A percentile compares a stretch with the other conserved stretches of the same genome.
These are phyloP conservation scores for Drosophila chauvacae DNA, from an alignment of 1,140 invertebrate species.

Conservation along the genomic window DNA sequence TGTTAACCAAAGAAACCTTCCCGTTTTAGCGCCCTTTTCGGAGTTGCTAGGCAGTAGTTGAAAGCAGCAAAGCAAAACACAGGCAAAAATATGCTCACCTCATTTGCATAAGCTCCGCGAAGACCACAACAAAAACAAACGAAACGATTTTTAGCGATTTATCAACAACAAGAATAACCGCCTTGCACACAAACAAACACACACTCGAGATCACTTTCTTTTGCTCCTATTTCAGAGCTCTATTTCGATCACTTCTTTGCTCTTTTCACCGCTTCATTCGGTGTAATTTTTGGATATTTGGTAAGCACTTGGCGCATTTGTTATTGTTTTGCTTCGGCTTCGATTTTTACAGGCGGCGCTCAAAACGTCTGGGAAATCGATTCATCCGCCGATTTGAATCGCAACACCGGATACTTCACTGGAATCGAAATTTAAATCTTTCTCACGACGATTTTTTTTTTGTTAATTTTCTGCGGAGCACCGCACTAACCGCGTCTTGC, in stretches of 20 bases:
- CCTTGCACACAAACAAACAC: slow-evolving; percentile 14
- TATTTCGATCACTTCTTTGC: slow-evolving; percentile 30
- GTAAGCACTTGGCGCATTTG: slow-evolving; percentile 41
- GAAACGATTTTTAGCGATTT: slow-evolving; percentile 28
- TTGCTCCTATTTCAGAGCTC: slow-evolving; percentile 28
- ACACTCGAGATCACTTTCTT: slow-evolving; percentile 54
- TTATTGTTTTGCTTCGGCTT: slow-evolving; percentile 63
- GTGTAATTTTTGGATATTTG: slow-evolving; percentile 19
- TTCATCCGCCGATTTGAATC: background rate
- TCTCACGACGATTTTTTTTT: slow-evolving; percentile 12
- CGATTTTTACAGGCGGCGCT: slow-evolving; percentile 64
- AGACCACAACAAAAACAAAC: slow-evolving; percentile 55
- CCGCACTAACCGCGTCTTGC: slow-evolving; percentile 1
- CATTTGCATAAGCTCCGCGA: slow-evolving; percentile 75
- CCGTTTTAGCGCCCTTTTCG: slow-evolving; percentile 18
- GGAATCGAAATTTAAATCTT: background rate
- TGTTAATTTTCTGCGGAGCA: slow-evolving; percentile 1
- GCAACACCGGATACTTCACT: background rate
- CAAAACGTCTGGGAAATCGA: slow-evolving; percentile 27
- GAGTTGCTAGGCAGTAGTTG: slow-evolving; percentile 40
- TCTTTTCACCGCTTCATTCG: too few relatives aligned
- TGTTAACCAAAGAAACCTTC: slow-evolving; percentile 38
- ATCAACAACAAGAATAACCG: slow-evolving; percentile 13
- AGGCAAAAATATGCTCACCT: slow-evolving; percentile 47
- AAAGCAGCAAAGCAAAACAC: slow-evolving; percentile 24